Base-by-base conservation (phyloP, 2,797 vertebrate species). In the Nasua narica region DNA sequence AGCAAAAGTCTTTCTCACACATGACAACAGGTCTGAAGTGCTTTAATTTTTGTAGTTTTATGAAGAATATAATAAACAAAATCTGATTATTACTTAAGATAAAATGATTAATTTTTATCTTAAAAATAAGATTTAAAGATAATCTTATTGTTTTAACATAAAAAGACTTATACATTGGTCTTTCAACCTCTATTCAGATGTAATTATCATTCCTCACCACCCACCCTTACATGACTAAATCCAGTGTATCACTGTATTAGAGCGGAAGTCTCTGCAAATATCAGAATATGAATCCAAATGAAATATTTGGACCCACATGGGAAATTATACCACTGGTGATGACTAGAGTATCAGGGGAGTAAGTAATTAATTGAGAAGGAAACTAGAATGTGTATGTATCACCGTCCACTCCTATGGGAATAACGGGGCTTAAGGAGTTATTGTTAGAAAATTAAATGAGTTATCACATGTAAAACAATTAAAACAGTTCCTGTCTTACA, bases 21-120 rank as follows among this genome's bases (percentile, higher is more conserved):
- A 85, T 76, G n/a, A 92, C 6, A 94, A 11, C 48, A 87, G 48
- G 3, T 78, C 40, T 50, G 23, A 77, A 78, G 21, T 43, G 1
- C 58, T 93, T 91, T 58, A 46, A 35, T 87, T 96, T 95, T 52
- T 89, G 16, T 3, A 67, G 25, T 87, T 83, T 96, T 37, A 37
- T 89, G 74, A 93, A 78, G 11, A 87, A 92, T 40, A 72, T 5
- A 87, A 81, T 25, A 72, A 84, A 88, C 3, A 29, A 32, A 21
- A 37, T 93, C 16, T 70, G 52, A 7, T 58, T 72, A 19, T 37
- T 74, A 90, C 89, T 92, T 37, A 85, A 96, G 40, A 67, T 79
- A 77, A 84, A n/a, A n/a, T n/a, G n/a, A n/a, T n/a, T n/a, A n/a
- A n/a, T n/a, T n/a, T n/a, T n/a, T n/a, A n/a, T n/a, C n/a, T n/a